Conservation (phyloP, 1,140 invertebrate genomes). For the Patella vulgata region DNA sequence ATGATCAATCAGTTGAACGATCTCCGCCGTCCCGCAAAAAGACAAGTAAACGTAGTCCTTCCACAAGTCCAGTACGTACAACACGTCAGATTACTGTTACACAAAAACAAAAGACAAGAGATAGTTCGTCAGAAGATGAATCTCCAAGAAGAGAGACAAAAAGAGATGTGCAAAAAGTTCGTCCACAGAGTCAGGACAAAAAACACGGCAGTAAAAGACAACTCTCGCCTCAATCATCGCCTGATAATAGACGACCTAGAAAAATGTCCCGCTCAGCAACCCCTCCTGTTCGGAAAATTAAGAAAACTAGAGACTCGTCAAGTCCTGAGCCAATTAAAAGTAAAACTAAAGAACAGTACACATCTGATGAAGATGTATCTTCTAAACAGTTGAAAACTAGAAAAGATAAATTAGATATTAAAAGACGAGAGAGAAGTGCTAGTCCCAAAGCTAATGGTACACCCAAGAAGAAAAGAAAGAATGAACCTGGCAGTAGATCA, state of each 20-base stretch:
- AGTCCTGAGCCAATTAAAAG: constrained; percentile 8
- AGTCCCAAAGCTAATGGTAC: constrained; percentile 7
- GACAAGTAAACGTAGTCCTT: not conserved
- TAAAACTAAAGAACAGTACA: not conserved
- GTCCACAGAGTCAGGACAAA: constrained; percentile 3
- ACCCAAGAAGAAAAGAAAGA: constrained; percentile 7
- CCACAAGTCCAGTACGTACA: not conserved
- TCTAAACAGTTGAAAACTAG: constrained; percentile 14
- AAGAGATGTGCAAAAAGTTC: constrained; percentile 1
- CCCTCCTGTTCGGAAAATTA: no score
- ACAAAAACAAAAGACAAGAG: not conserved
- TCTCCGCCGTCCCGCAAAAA: not conserved
- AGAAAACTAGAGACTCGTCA: constrained; percentile 4
- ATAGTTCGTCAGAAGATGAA: constrained; percentile 6
- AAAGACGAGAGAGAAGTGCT: not conserved
- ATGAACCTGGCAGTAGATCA: constrained; percentile 25
- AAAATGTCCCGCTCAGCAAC: not conserved
- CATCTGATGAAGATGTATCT: constrained; percentile 7
- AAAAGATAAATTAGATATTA: constrained; percentile 4
- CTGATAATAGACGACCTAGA: constrained; percentile 7
- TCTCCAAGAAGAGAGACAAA: not conserved
- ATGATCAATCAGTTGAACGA: constrained; percentile 4
- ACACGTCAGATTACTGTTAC: not conserved
- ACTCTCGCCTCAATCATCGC: constrained; percentile 7
- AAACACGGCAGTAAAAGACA: not conserved